These are phyloP conservation scores for Eidolon dupreanum DNA, from an alignment of 2,797 vertebrate species.

Conservation along the genomic window DNA sequence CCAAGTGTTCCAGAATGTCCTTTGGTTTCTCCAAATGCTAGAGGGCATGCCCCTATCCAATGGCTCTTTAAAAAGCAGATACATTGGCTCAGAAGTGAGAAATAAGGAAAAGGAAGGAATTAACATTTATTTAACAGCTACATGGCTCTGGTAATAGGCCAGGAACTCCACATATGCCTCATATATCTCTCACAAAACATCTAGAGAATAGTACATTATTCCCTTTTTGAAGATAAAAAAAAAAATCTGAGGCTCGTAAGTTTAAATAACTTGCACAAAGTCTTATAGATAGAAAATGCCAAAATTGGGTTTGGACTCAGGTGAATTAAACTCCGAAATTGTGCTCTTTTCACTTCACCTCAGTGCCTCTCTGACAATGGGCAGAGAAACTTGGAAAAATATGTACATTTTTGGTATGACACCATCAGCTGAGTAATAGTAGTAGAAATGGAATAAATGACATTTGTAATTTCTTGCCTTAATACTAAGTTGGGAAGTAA, in stretches of 20 bases:
- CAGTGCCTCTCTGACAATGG: neutral
- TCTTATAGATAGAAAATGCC: neutral
- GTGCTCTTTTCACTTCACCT: neutral
- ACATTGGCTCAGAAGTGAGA: neutral
- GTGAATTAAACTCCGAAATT: neutral
- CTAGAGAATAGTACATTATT: neutral
- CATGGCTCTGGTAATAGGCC: neutral
- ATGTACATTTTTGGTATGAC: neutral
- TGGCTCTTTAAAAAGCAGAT: neutral
- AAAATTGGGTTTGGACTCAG: neutral
- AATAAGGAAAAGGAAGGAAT: neutral
- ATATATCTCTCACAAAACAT: neutral
- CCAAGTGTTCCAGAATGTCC: neutral
- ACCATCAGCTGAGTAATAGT: neutral
- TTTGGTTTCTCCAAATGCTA: neutral
- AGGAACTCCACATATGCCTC: neutral
- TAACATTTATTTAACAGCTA: neutral
- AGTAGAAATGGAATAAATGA: neutral
- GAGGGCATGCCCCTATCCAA: neutral
- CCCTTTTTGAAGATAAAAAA: neutral
- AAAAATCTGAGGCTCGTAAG: neutral
- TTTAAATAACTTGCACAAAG: conserved; percentile 23
- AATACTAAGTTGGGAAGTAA: neutral
- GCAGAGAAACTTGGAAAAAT: neutral
- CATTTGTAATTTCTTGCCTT: neutral